These are phyloP conservation scores for Meloe dianella DNA, from an alignment of 2,888 invertebrate genomes.

Conservation along the genomic window DNA sequence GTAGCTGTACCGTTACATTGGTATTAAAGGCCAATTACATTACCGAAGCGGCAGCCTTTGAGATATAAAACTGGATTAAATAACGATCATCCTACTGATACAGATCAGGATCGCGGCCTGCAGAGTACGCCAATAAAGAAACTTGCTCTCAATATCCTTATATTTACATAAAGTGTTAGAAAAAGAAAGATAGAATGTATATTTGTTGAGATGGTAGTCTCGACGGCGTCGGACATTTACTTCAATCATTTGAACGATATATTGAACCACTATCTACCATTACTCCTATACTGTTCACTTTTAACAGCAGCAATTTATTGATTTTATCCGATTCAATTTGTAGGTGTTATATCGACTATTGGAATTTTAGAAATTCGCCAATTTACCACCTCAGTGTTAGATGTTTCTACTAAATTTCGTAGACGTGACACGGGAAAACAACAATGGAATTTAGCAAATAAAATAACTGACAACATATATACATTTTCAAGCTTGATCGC, in stretches of 20 bases:
- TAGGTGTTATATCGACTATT: conserved; percentile 11
- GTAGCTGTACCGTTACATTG: conserved; percentile 32
- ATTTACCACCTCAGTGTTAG: conserved; percentile 18
- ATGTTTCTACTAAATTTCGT: neutral
- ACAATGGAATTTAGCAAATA: neutral
- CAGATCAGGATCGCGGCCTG: conserved; percentile 25
- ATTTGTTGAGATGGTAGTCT: too few relatives aligned
- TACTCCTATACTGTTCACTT: neutral
- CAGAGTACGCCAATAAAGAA: conserved; percentile 13
- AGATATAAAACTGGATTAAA: conserved; percentile 35
- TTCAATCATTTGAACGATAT: conserved; percentile 5
- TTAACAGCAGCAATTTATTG: conserved; percentile 21
- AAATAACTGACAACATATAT: neutral
- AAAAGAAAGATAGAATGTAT: neutral
- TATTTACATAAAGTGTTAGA: neutral
- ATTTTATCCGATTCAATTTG: conserved; percentile 12
- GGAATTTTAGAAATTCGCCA: conserved; percentile 29
- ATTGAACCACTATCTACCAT: conserved; percentile 12
- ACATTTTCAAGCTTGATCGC: neutral
- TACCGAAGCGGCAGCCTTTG: conserved; percentile 33
- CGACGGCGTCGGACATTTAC: too few relatives aligned
- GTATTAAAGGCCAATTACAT: conserved; percentile 34
- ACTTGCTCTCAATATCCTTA: neutral
- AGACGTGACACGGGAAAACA: neutral
- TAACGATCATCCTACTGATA: conserved; percentile 33